A percentile compares a stretch with the other conserved stretches of the same genome.
These are phyloP conservation scores for Erinaceus europaeus DNA, from an alignment of 2,113 vertebrate species.

Conservation along the genomic window DNA sequence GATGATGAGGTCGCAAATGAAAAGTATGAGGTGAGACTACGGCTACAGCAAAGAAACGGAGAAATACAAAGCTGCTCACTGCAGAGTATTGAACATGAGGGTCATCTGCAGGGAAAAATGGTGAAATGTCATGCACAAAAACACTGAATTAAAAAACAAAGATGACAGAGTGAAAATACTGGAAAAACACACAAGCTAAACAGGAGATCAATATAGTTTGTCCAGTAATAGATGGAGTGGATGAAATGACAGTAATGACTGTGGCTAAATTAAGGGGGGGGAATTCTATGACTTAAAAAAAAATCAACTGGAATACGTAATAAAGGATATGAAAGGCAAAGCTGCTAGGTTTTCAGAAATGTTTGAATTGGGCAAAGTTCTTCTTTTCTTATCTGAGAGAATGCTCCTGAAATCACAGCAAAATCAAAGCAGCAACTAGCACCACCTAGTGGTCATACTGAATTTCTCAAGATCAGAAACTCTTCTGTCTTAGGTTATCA, in stretches of 20 bases:
- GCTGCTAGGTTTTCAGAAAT: conserved; percentile 27
- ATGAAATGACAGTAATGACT: conserved; percentile 77
- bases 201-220: conserved; percentile 55
- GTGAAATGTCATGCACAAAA: conserved; percentile 82
- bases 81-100: conserved; percentile 98
- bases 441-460: conserved; percentile 36
- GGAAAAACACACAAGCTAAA: conserved; percentile 47
- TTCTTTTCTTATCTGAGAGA: conserved; percentile 43
- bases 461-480: neutral
- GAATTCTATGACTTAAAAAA: conserved; percentile 28
- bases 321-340: conserved; percentile 23
- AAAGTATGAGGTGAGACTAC: conserved; percentile 97
- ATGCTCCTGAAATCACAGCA: conserved; percentile 26
- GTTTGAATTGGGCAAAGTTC: conserved; percentile 36
- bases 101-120: conserved; percentile 88
- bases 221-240: conserved; percentile 63
- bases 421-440: conserved; percentile 35
- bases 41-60: conserved; percentile 98
- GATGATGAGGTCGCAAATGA: conserved; percentile 96
- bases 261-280: conserved; percentile 52
- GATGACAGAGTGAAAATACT: conserved; percentile 70
- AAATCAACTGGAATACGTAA: conserved; percentile 15
- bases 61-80: conserved; percentile 99
- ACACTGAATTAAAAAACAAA: conserved; percentile 72
- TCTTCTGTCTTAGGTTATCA: conserved; percentile 6